Evolutionary conservation across 2,797 vertebrate genomes (phyloP).

Genomic region (Acanthis flammea): DNA sequence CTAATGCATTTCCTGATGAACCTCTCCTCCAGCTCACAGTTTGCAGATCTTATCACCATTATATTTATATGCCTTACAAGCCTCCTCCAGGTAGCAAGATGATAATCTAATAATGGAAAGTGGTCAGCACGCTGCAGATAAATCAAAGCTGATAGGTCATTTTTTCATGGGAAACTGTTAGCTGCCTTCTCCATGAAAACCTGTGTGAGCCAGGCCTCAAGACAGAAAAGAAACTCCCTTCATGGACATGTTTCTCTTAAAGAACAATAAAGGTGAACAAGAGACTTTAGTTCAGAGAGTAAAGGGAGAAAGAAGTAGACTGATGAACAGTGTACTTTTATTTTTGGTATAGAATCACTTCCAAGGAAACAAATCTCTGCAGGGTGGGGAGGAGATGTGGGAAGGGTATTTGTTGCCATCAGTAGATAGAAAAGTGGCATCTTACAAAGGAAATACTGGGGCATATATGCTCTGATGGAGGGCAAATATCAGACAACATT

Average conservation of each 20-base stretch:
- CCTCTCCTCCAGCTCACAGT: not conserved
- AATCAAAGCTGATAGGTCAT: not conserved
- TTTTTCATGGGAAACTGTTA: not conserved
- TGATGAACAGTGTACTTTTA: not conserved
- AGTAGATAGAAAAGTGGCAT: not conserved
- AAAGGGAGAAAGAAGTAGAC: not conserved
- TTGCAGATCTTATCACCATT: not conserved
- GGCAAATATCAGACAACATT: not conserved
- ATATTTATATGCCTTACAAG: not conserved
- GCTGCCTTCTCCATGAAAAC: not conserved
- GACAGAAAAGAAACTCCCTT: not conserved
- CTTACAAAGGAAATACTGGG: not conserved
- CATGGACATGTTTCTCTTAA: not conserved
- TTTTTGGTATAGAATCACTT: not conserved
- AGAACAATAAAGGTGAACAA: not conserved
- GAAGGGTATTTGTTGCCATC: not conserved
- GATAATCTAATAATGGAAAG: not conserved
- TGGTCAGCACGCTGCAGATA: not conserved
- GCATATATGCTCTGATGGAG: not conserved
- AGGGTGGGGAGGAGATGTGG: not conserved
- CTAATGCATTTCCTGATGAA: not conserved
- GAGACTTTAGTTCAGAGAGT: not conserved
- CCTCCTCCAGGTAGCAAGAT: not conserved
- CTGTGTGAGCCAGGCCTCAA: not conserved
- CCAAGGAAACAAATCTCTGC: not conserved